phyloP scores from a whole-genome alignment of 2,888 invertebrate species.

The Xanthorhoe spadicearia region DNA sequence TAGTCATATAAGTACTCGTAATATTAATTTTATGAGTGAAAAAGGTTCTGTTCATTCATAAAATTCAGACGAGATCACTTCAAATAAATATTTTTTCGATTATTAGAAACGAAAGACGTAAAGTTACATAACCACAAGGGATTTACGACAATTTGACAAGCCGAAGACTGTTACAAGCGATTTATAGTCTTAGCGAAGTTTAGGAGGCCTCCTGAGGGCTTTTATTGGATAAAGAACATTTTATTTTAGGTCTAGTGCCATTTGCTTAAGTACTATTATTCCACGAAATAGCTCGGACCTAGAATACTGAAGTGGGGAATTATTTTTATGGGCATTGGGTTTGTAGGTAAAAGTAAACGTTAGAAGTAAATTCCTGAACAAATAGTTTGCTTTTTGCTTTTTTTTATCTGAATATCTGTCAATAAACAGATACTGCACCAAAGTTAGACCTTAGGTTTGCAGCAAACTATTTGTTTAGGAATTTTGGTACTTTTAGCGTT shows the following conservation, averaged over 20 bases:
- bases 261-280: neutral
- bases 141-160: conserved; percentile 47
- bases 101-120: conserved; percentile 1
- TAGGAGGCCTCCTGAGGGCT: conserved; percentile 51
- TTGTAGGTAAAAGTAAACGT: neutral
- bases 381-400: no score
- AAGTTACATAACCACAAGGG: conserved; percentile 11
- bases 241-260: conserved; percentile 37
- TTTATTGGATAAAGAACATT: conserved; percentile 50
- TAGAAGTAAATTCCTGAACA: neutral
- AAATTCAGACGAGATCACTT: neutral
- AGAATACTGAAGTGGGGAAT: neutral
- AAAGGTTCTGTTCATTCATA: no score
- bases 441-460: no score
- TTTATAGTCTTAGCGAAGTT: conserved; percentile 58
- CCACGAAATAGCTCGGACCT: neutral
- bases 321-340: neutral
- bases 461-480: no score
- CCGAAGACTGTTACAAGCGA: conserved; percentile 47
- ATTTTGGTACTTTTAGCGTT: no score
- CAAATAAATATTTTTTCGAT: neutral
- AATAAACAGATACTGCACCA: no score
- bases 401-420: no score
- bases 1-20: no score
- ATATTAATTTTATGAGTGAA: no score